Evolutionary conservation across 2,113 vertebrate species (phyloP), one percentile per base, ranked within the genome.

Genomic region (Theristicus caerulescens): DNA sequence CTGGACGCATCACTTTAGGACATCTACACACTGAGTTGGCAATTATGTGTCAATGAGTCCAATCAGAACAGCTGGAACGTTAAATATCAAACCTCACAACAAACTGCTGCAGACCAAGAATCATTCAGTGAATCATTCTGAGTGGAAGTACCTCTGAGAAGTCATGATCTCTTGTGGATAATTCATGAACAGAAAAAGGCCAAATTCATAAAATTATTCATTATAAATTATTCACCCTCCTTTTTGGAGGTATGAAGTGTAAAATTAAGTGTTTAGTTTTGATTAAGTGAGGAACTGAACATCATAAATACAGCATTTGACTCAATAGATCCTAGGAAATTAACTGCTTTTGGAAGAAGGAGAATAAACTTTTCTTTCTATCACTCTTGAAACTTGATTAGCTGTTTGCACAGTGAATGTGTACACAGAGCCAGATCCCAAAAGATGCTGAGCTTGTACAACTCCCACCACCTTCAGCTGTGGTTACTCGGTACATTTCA

Each of bases 191-290:
- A 92, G 73, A 86, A 95, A 92, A 95, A 95, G 81, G 91, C 86
- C 84, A 95, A 65, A 94, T 94, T 96, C 73, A 82, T 79, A 88
- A 87, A 92, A 92, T 85, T 89, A 88, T 95, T 94, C 86, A 67
- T 82, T 89, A 95, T 93, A 96, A 95, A 93, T 96, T 92, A 95
- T 92, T 94, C 86, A 94, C 70, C 26, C 74, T 86, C 61, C 40
- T 94, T 95, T 94, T 91, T 82, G 69, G 93, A 95, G 52, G 82
- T 85, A 91, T 79, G 72, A 95, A 96, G 90, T 92, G 61, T 84
- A 96, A 96, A 96, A 95, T 93, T 86, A 94, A 95, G 88, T 74
- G 80, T 90, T 95, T 96, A 79, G 77, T 78, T 97, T 94, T 96
- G 90, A 95, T 95, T 95, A 93, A 92, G 82, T 92, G 65, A 92